These are phyloP conservation scores for Trisateles emortualis DNA, from an alignment of 2,888 invertebrate genomes.

Conservation along the genomic window DNA sequence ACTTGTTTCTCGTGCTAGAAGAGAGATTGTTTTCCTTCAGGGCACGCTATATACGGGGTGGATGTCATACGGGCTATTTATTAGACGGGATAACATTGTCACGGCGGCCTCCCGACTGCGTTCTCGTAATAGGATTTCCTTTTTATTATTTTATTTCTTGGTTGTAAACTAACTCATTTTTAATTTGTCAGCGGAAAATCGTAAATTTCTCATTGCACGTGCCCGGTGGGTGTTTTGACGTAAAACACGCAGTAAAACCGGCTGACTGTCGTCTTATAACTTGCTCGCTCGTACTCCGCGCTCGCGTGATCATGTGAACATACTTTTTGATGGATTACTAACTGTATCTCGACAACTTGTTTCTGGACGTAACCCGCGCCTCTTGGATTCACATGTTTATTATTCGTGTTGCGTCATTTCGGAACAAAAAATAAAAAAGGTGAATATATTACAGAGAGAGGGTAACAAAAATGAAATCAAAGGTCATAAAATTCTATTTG, in stretches of 20 bases:
- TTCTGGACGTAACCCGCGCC: constrained; percentile 19
- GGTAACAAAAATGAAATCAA: constrained; percentile 26
- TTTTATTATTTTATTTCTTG: constrained; percentile 79
- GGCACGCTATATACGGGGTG: constrained; percentile 65
- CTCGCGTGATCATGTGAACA: constrained; percentile 52
- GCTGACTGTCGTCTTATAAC: constrained; percentile 61
- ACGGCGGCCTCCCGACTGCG: constrained; percentile 57
- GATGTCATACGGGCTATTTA: constrained; percentile 81
- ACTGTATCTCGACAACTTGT: constrained; percentile 46
- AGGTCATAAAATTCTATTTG: constrained; percentile 41
- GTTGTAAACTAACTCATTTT: constrained; percentile 83
- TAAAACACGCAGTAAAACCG: constrained; percentile 73
- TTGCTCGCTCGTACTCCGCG: constrained; percentile 50
- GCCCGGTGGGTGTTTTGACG: constrained; percentile 59
- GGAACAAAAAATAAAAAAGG: constrained; percentile 1
- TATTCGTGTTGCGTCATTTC: constrained; percentile 2
- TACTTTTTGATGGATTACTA: constrained; percentile 59
- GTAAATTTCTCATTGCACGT: constrained; percentile 77
- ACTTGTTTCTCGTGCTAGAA: constrained; percentile 72
- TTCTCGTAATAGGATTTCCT: constrained; percentile 76
- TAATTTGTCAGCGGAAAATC: constrained; percentile 79
- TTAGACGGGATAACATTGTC: constrained; percentile 83
- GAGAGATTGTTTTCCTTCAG: constrained; percentile 78
- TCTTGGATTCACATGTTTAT: constrained; percentile 5
- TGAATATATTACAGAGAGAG: constrained; percentile 5